A percentile compares a stretch with the other conserved stretches of the same genome.
Conservation (phyloP, 2,888 invertebrate species). For the Aleiodes alternator region DNA sequence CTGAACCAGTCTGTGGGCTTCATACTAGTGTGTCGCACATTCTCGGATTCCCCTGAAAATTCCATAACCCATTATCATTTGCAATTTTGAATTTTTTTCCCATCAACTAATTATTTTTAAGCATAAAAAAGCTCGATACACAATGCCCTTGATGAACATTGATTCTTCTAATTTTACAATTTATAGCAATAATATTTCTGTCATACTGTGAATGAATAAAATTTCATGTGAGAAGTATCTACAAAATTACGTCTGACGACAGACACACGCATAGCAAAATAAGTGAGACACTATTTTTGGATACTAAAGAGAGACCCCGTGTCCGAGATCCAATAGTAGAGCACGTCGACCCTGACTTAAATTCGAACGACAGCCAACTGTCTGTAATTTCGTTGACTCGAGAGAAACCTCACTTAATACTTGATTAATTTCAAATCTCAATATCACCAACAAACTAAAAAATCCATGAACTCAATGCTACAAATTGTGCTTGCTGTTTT, state of each 20-base stretch:
- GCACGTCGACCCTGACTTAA: constrained; percentile 66
- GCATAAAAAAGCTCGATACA: not conserved
- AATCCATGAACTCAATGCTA: not conserved
- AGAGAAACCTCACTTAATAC: not conserved
- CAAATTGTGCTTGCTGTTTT: not conserved
- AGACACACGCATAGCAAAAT: constrained; percentile 21
- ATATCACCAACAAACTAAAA: too few relatives aligned
- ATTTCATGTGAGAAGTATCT: not conserved
- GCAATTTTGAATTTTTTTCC: constrained; percentile 11
- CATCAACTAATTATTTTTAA: constrained; percentile 25
- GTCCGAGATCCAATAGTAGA: constrained; percentile 48
- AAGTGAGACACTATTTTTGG: constrained; percentile 40
- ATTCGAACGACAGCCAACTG: constrained; percentile 63
- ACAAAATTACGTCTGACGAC: constrained; percentile 28
- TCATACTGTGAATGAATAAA: constrained; percentile 4
- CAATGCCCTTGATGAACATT: not conserved
- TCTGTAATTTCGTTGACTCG: constrained; percentile 37
- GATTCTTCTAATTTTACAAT: not conserved
- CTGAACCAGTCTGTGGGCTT: constrained; percentile 30
- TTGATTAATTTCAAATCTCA: not conserved
- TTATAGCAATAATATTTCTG: constrained; percentile 14
- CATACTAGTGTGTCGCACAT: constrained; percentile 21
- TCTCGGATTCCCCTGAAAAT: constrained; percentile 37
- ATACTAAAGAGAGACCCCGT: constrained; percentile 35
- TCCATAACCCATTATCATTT: constrained; percentile 45